Base-by-base conservation (phyloP, 2,888 invertebrate genomes). In the Ophioninae sp. region DNA sequence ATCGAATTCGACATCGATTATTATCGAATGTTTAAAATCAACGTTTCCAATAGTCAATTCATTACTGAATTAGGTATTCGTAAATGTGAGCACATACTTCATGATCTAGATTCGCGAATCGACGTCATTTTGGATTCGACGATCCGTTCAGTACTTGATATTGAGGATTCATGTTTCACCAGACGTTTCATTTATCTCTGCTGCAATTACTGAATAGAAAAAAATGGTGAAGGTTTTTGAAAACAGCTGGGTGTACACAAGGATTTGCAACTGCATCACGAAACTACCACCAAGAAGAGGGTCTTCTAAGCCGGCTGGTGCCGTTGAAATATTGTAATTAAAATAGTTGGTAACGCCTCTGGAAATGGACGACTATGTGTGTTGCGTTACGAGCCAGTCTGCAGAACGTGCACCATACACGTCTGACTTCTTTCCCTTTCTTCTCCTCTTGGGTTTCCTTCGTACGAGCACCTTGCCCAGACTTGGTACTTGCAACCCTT, bases 251-350 rank as follows among this genome's bases (percentile, higher is more conserved):
- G 39, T 6, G 39, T 22, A 13, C 10, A 58, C 39, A 59, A 22
- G 23, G 63, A 17, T 63, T 73, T 67, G 65, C 83, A 79, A 72
- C 67, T 67, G 78, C 51, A 67, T 41, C 56, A 41, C 72, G 76
- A 30, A 65, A 68, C 72, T 68, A 76, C 83, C 68, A 64, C 76
- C 68, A 61, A 41, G 17, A 13, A 23, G 7, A 30, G 71, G 44
- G 58, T 41, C 67, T 74, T 71, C 81, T 75, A 78, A 78, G 63
- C 79, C 74, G 81, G 76, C 78, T 80, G 78, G 79, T 82, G 71
- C 82, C 84, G 74, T 83, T 87, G 82, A 87, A 86, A 87, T 87
- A 87, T 87, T 86, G 86, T 87, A 87, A 87, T 87, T 87, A 87
- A 87, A 87, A 87, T 87, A 85, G 86, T 86, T 86, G 84, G 73